phyloP scores from a whole-genome alignment of 2,797 vertebrate species.

The Eidolon dupreanum region DNA sequence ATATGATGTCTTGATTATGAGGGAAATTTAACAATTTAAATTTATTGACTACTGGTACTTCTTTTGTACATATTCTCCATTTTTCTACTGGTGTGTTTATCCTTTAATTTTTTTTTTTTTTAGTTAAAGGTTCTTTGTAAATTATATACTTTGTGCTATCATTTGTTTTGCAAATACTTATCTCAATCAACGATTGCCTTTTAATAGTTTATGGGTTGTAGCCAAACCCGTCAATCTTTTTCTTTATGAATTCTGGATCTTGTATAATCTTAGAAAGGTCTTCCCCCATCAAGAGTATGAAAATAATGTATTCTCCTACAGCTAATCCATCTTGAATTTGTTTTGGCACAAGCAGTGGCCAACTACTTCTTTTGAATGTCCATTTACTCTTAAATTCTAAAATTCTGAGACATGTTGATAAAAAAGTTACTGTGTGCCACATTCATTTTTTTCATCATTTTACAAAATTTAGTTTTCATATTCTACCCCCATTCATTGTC shows the following conservation, averaged over 20 bases:
- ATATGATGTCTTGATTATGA: background rate
- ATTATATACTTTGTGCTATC: background rate
- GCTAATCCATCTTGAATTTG: background rate
- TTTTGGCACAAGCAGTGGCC: background rate
- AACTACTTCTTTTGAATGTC: background rate
- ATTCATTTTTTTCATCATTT: background rate
- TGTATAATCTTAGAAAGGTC: background rate
- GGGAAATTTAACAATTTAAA: background rate
- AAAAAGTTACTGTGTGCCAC: background rate
- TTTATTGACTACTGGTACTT: background rate
- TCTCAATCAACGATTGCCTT: background rate
- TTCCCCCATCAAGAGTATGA: background rate
- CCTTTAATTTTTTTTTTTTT: background rate
- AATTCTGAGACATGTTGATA: background rate
- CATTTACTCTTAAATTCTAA: background rate
- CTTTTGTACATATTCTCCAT: background rate
- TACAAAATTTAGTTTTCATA: background rate
- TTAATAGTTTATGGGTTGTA: background rate
- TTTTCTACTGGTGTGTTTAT: background rate
- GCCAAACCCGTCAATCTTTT: slow-evolving; percentile 15
- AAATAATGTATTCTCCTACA: background rate
- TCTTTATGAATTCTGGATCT: background rate
- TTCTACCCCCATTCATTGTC: background rate
- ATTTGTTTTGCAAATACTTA: slow-evolving; percentile 44
- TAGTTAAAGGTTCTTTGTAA: background rate